phyloP scores from a whole-genome alignment of 1,140 invertebrate genomes.

The Halesus radiatus region DNA sequence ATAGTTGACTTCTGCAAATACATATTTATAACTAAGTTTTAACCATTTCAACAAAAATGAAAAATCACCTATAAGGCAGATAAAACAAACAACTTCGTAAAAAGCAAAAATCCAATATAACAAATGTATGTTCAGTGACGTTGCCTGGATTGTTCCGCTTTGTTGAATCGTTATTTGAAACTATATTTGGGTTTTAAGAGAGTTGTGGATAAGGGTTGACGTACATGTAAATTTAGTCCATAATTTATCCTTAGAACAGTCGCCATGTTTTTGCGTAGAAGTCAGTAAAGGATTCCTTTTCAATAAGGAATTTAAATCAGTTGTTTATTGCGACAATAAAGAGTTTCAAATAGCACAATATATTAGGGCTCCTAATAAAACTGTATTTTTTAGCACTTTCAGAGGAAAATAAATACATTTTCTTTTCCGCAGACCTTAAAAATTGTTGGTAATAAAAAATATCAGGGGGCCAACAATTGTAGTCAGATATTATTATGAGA shows the following conservation, averaged over 20 bases:
- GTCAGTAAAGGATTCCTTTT: constrained; percentile 6
- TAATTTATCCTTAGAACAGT: constrained; percentile 22
- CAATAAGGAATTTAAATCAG: constrained; percentile 4
- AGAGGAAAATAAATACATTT: too few species aligned
- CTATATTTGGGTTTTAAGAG: not conserved
- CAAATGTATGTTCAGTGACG: not conserved
- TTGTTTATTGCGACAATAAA: not conserved
- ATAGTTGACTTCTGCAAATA: constrained; percentile 27
- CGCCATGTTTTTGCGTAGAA: constrained; percentile 6
- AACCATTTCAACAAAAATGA: not conserved
- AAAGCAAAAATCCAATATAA: not conserved
- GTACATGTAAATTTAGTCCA: constrained; percentile 3
- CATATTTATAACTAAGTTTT: constrained; percentile 15
- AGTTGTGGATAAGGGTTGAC: constrained; percentile 15
- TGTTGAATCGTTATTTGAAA: not conserved
- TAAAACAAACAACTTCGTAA: not conserved
- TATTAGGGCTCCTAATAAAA: too few species aligned
- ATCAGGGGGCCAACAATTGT: too few species aligned
- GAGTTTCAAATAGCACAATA: too few species aligned
- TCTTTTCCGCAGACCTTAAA: too few species aligned
- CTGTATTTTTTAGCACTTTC: too few species aligned
- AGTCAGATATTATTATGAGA: too few species aligned
- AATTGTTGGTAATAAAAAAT: too few species aligned
- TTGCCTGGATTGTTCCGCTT: not conserved
- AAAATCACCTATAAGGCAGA: not conserved